Percentiles rank a stretch among this genome's conserved stretches.
phyloP scores from a whole-genome alignment of 2,797 vertebrate species.

The Phalloptychus januarius region DNA sequence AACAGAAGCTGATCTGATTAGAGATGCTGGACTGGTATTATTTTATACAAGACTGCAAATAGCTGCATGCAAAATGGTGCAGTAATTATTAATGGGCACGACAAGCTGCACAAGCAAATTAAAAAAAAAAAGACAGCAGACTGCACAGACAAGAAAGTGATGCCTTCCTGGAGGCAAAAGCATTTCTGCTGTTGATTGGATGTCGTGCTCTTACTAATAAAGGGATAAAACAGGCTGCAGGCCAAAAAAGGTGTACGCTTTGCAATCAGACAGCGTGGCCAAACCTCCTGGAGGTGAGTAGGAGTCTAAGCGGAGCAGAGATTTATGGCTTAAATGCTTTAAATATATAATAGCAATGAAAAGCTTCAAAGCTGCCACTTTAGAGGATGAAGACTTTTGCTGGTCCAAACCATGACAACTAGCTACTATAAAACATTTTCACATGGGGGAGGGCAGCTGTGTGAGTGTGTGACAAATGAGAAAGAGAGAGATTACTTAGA shows the following conservation, averaged over 20 bases:
- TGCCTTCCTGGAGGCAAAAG: conserved; percentile 38
- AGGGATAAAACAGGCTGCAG: conserved; percentile 50
- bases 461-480: conserved; percentile 11
- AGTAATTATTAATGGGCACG: conserved; percentile 48
- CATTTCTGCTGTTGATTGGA: conserved; percentile 53
- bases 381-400: conserved; percentile 45
- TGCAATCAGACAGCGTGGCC: conserved; percentile 52
- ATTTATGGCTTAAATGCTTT: conserved; percentile 65
- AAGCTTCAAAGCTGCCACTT: conserved; percentile 55
- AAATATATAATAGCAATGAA: conserved; percentile 61
- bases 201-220: conserved; percentile 58
- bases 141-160: conserved; percentile 16
- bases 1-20: not conserved
- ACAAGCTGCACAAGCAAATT: conserved; percentile 40
- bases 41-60: not conserved
- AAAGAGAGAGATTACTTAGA: conserved; percentile 41
- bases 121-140: conserved; percentile 29
- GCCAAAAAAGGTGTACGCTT: conserved; percentile 64
- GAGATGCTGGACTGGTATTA: not conserved
- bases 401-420: conserved; percentile 38
- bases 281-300: conserved; percentile 57
- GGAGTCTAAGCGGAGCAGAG: conserved; percentile 33
- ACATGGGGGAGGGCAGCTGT: conserved; percentile 22
- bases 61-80: conserved; percentile 9
- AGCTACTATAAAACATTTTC: conserved; percentile 35